These are phyloP conservation scores for Stichopus horrens DNA, from an alignment of 53 echinoderm and acorn worm genomes.

Conservation along the genomic window DNA sequence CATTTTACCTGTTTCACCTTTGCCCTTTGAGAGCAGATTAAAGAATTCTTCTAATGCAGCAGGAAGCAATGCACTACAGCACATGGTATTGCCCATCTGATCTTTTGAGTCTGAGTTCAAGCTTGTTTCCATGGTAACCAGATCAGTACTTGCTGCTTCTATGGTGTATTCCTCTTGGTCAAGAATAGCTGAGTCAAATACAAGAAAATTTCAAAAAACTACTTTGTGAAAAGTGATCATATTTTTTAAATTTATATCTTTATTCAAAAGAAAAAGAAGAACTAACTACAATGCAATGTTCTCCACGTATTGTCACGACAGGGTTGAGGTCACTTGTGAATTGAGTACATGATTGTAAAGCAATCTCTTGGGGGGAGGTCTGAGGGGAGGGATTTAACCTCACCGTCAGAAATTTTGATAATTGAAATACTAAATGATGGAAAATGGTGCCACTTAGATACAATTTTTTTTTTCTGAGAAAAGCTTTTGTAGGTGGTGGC, in stretches of 20 bases:
- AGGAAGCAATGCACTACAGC: constrained; percentile 86
- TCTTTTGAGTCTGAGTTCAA: neutral
- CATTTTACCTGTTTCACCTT: constrained; percentile 42
- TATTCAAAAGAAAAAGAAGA: no score
- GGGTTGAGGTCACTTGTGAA: no score
- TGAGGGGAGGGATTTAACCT: no score
- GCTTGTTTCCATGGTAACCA: constrained; percentile 7
- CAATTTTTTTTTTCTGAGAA: no score
- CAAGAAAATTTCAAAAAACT: neutral
- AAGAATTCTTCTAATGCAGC: constrained; percentile 71
- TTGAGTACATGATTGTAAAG: no score
- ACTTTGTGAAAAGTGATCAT: neutral
- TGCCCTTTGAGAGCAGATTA: constrained; percentile 32
- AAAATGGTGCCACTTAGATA: no score
- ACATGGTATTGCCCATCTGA: constrained; percentile 19
- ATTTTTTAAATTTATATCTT: neutral
- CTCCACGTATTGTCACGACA: no score
- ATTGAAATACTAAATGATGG: no score
- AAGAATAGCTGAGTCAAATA: constrained; percentile 19
- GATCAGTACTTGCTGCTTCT: constrained; percentile 2
- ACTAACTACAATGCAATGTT: no score
- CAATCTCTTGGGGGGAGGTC: no score
- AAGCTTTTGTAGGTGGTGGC: no score
- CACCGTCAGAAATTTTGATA: no score
- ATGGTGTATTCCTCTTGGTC: constrained; percentile 46